A percentile compares a stretch with the other conserved stretches of the same genome.
phyloP scores from a whole-genome alignment of 2,797 vertebrate species.

The Sylvilagus floridanus region DNA sequence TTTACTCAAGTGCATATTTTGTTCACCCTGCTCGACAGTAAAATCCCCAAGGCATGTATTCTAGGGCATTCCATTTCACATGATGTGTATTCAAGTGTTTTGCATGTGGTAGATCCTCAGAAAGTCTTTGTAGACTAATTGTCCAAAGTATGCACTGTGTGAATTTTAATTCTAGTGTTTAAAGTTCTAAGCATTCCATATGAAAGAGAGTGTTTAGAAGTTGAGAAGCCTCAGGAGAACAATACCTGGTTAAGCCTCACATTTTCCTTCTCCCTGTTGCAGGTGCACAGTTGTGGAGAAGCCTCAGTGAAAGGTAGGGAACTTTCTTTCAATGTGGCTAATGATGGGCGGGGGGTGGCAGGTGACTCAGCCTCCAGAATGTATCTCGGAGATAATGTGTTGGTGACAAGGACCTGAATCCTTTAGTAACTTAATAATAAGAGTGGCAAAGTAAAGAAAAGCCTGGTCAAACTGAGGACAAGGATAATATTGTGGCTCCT shows the following conservation, averaged over 20 bases:
- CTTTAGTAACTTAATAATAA: background rate
- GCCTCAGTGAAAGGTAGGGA: slow-evolving; percentile 93
- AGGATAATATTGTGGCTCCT: background rate
- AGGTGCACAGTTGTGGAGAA: slow-evolving; percentile 92
- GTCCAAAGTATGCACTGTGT: rapidly evolving
- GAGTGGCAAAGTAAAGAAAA: background rate
- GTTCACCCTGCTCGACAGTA: rapidly evolving
- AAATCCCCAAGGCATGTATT: background rate
- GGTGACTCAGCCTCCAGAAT: rapidly evolving
- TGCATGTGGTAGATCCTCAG: background rate
- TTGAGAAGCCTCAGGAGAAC: background rate
- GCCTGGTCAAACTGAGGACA: background rate
- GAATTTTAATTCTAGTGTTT: background rate
- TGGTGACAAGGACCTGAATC: background rate
- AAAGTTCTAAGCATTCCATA: background rate
- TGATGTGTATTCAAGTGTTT: background rate
- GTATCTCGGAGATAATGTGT: background rate
- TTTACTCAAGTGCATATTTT: background rate
- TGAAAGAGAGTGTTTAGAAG: background rate
- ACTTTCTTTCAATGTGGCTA: background rate
- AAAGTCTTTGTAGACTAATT: background rate
- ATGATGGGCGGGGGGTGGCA: background rate
- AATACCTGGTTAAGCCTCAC: background rate
- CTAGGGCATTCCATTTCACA: background rate
- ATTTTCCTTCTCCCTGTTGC: slow-evolving; percentile 78